These are phyloP conservation scores for Borostomias antarcticus DNA, from an alignment of 2,797 vertebrate species.

Conservation along the genomic window DNA sequence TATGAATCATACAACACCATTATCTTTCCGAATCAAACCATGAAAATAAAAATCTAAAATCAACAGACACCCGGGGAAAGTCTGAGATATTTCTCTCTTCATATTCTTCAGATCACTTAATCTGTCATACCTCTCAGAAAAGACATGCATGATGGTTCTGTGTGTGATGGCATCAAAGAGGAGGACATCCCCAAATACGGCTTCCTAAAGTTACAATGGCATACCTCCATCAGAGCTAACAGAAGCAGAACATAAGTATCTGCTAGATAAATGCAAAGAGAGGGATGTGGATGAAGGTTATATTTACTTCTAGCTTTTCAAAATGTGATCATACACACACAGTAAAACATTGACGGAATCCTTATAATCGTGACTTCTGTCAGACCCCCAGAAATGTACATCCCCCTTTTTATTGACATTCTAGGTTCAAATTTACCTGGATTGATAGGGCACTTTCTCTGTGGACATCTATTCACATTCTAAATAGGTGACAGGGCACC, in stretches of 20 bases:
- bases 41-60: background rate
- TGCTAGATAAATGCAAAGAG: conserved; percentile 58
- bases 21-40: background rate
- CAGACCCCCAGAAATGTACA: no score
- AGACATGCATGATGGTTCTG: background rate
- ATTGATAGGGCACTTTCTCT: no score
- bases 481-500: no score
- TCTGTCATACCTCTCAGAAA: background rate
- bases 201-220: conserved; percentile 14
- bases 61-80: background rate
- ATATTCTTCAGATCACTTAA: background rate
- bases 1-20: no score
- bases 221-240: conserved; percentile 67
- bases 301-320: conserved; percentile 16
- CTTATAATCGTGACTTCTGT: no score
- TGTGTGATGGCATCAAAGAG: conserved; percentile 25
- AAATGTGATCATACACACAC: no score
- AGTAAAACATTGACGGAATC: no score
- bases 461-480: no score
- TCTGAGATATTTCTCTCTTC: no score
- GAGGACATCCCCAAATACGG: conserved; percentile 18
- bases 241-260: conserved; percentile 51
- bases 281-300: conserved; percentile 38
- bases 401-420: no score
- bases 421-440: no score